A percentile compares a stretch with the other conserved stretches of the same genome.
Evolutionary conservation across 2,888 invertebrate genomes (phyloP).

Genomic region (Idaea dimidiata): DNA sequence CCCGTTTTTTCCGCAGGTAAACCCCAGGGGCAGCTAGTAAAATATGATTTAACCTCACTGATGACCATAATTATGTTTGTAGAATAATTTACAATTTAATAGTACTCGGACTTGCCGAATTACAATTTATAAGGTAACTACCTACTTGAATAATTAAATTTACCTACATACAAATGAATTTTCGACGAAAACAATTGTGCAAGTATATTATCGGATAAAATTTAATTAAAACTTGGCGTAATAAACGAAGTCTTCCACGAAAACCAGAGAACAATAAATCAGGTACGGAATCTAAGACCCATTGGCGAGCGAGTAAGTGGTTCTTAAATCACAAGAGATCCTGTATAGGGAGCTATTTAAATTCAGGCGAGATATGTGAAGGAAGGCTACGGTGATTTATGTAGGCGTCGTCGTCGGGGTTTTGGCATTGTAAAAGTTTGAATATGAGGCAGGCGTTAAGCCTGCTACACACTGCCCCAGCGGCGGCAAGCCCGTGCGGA

Average conservation of each 20-base stretch:
- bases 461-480: too few species aligned
- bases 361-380: slow-evolving; percentile 71
- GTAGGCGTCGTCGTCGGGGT: slow-evolving; percentile 50
- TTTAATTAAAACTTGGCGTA: neutral
- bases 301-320: slow-evolving; percentile 45
- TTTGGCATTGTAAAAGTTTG: slow-evolving; percentile 69
- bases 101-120: too few species aligned
- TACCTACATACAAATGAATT: neutral
- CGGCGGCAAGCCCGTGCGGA: too few species aligned
- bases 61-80: too few species aligned
- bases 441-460: slow-evolving; percentile 53
- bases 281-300: slow-evolving; percentile 44
- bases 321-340: slow-evolving; percentile 64
- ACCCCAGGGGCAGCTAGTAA: too few species aligned
- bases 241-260: neutral
- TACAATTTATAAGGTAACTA: too few species aligned
- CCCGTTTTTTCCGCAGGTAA: too few species aligned
- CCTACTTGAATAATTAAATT: neutral
- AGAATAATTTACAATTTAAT: too few species aligned
- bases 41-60: too few species aligned
- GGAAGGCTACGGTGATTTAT: slow-evolving; percentile 69
- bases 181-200: too few species aligned
- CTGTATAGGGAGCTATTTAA: slow-evolving; percentile 68
- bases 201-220: neutral
- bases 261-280: slow-evolving; percentile 26